These are phyloP conservation scores for Cosmorhoe ocellata DNA, from an alignment of 2,888 invertebrate species.

Conservation along the genomic window DNA sequence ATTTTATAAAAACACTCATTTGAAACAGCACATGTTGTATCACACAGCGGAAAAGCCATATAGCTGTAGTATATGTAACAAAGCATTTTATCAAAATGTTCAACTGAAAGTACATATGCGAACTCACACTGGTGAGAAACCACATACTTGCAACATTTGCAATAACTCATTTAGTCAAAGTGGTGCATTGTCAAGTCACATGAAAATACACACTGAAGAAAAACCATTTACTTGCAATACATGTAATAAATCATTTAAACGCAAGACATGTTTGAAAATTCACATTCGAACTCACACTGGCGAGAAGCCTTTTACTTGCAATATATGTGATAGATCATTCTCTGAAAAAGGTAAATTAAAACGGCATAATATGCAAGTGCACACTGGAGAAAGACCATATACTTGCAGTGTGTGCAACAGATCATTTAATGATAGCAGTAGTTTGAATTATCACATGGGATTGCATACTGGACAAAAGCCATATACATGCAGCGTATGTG, in stretches of 20 bases:
- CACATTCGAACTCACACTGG: slow-evolving; percentile 14
- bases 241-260: slow-evolving; percentile 13
- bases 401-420: slow-evolving; percentile 10
- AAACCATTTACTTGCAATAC: slow-evolving; percentile 9
- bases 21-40: slow-evolving; percentile 6
- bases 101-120: slow-evolving; percentile 8
- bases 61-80: slow-evolving; percentile 4
- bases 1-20: slow-evolving; percentile 3
- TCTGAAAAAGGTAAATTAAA: slow-evolving; percentile 10
- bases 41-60: slow-evolving; percentile 5
- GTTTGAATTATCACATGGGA: slow-evolving; percentile 16
- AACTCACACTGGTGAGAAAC: slow-evolving; percentile 14
- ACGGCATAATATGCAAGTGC: slow-evolving; percentile 15
- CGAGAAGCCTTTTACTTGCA: slow-evolving; percentile 11
- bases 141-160: slow-evolving; percentile 8
- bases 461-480: slow-evolving; percentile 18
- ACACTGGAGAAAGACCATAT: slow-evolving; percentile 13
- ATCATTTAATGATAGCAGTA: slow-evolving; percentile 10
- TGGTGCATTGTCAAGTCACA: slow-evolving; percentile 5
- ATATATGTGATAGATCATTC: slow-evolving; percentile 11
- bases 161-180: slow-evolving; percentile 5
- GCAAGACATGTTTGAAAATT: slow-evolving; percentile 7
- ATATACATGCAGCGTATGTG: slow-evolving; percentile 12
- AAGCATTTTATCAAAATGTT: slow-evolving; percentile 8
- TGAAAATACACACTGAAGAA: slow-evolving; percentile 7